phyloP scores from a whole-genome alignment of 2,113 vertebrate genomes.

The Pogona vitticeps region DNA sequence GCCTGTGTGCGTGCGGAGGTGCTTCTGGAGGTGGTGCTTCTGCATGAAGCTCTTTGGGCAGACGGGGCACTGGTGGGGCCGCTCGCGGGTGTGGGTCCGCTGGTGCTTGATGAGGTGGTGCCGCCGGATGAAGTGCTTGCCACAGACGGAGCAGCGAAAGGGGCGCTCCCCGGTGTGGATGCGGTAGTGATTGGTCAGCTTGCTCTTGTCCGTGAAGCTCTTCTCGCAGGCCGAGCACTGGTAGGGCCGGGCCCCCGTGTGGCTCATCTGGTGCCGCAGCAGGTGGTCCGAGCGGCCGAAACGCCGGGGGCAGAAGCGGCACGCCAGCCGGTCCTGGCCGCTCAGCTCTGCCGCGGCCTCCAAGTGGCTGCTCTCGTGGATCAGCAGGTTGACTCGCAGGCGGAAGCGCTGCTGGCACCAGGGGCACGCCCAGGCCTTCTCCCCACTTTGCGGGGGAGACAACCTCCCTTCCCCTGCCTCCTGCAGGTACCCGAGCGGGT shows the following conservation, averaged over 20 bases:
- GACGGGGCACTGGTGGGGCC: constrained; percentile 24
- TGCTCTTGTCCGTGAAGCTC: constrained; percentile 32
- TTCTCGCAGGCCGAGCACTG: constrained; percentile 31
- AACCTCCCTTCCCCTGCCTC: constrained; percentile 1
- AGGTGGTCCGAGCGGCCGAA: constrained; percentile 22
- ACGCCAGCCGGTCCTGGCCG: constrained; percentile 47
- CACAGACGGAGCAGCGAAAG: constrained; percentile 13
- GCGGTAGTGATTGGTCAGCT: constrained; percentile 32
- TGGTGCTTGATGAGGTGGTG: constrained; percentile 30
- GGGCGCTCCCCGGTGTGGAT: constrained; percentile 33
- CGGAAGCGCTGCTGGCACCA: constrained; percentile 40
- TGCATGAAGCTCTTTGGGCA: constrained; percentile 38
- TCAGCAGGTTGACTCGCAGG: constrained; percentile 47
- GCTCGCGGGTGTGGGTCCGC: constrained; percentile 30
- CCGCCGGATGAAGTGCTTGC: constrained; percentile 35
- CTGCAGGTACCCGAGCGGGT: constrained; percentile 56
- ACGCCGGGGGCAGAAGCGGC: constrained; percentile 24
- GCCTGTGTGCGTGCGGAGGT: constrained; percentile 8
- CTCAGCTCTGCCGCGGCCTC: neutral
- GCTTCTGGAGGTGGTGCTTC: constrained; percentile 36
- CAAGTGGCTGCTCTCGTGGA: constrained; percentile 21
- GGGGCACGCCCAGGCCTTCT: constrained; percentile 2
- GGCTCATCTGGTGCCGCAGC: constrained; percentile 35
- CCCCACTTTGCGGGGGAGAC: constrained; percentile 6
- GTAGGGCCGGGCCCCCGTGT: constrained; percentile 25